Evolutionary conservation across 2,113 vertebrate species (phyloP).

Genomic region (Trachemys scripta): DNA sequence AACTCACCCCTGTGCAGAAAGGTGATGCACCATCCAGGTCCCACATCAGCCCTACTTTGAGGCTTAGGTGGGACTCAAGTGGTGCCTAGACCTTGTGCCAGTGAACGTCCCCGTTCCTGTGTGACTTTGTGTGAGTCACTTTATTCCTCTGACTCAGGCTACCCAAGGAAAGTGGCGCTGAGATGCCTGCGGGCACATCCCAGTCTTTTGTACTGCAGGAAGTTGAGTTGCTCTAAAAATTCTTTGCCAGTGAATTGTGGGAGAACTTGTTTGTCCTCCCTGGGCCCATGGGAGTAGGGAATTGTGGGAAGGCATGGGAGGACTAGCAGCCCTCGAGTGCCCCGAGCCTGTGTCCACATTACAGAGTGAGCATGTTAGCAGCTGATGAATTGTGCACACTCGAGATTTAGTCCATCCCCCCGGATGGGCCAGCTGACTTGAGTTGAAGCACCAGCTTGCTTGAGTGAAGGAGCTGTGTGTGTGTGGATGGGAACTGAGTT

Average conservation of each 20-base stretch:
- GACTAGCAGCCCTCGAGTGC: background rate
- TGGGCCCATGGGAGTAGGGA: background rate
- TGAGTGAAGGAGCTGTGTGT: background rate
- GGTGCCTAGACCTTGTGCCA: too few relatives aligned
- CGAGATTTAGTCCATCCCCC: background rate
- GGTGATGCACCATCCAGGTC: background rate
- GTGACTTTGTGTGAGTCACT: background rate
- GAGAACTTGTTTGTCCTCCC: background rate
- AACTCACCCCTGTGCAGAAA: too few relatives aligned
- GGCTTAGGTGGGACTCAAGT: background rate
- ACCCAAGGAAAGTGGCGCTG: background rate
- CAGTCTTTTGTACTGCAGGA: background rate
- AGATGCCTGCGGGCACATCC: background rate
- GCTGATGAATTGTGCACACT: background rate
- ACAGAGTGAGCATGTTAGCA: background rate
- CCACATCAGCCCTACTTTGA: background rate
- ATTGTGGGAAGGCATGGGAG: background rate
- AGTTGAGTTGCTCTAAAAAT: background rate
- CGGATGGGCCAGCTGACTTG: background rate
- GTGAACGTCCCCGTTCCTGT: background rate
- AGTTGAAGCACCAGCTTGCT: background rate
- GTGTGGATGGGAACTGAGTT: background rate
- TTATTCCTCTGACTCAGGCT: background rate
- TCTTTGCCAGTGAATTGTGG: background rate
- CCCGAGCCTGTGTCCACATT: background rate